A percentile compares a stretch with the other conserved stretches of the same genome.
These are phyloP conservation scores for Equus przewalskii DNA, from an alignment of 2,113 vertebrate genomes.

Conservation along the genomic window DNA sequence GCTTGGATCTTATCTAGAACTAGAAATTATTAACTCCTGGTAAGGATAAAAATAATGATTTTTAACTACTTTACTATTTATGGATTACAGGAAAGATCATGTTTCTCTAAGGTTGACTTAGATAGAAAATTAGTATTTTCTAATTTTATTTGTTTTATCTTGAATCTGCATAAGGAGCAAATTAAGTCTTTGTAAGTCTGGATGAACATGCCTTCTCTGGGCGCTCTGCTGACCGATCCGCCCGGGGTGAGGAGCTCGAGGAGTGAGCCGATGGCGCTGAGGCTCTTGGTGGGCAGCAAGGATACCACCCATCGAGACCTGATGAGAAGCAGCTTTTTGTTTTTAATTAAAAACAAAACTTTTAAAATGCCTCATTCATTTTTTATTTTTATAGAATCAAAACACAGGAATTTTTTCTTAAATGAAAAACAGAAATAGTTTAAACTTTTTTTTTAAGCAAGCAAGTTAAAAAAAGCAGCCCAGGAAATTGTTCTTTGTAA, in stretches of 20 bases:
- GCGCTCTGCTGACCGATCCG: slow-evolving; percentile 7
- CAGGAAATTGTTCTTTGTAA: slow-evolving; percentile 84
- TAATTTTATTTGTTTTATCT: not conserved
- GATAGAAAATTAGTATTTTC: not conserved
- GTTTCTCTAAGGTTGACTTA: not conserved
- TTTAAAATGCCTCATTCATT: slow-evolving; percentile 89
- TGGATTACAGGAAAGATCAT: not conserved
- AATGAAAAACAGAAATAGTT: slow-evolving; percentile 89
- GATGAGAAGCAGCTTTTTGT: slow-evolving; percentile 86
- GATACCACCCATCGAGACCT: slow-evolving; percentile 88
- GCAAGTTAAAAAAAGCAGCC: slow-evolving; percentile 81
- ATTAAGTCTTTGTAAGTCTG: not conserved
- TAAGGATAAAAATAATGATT: not conserved
- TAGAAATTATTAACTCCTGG: not conserved
- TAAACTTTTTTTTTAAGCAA: slow-evolving; percentile 79
- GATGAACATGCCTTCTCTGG: not conserved
- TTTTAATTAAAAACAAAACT: slow-evolving; percentile 90
- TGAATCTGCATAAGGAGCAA: not conserved
- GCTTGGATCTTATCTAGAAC: slow-evolving; percentile 5
- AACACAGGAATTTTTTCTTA: slow-evolving; percentile 88
- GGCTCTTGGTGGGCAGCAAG: slow-evolving; percentile 72
- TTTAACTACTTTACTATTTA: slow-evolving; percentile 39
- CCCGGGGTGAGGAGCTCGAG: not conserved
- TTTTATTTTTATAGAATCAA: slow-evolving; percentile 91
- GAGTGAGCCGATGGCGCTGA: slow-evolving; percentile 42